A percentile compares a stretch with the other conserved stretches of the same genome.
Conservation (phyloP, 2,888 invertebrate species). For the Clistopyga incitator region DNA sequence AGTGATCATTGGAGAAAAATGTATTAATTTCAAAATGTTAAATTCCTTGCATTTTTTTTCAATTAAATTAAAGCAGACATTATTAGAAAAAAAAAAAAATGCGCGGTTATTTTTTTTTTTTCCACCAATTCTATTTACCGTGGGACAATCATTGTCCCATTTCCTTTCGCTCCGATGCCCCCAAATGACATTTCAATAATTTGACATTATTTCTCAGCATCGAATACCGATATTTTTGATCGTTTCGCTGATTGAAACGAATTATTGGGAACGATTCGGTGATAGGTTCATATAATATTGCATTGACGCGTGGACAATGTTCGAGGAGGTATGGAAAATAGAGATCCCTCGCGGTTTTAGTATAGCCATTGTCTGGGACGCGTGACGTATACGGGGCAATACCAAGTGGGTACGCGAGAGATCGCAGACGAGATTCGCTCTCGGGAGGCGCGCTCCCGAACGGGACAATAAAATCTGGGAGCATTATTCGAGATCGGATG, state of each 20-base stretch:
- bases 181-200: no score
- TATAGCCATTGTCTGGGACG: slow-evolving; percentile 57
- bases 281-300: background rate
- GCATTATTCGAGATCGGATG: slow-evolving; percentile 81
- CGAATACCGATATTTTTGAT: no score
- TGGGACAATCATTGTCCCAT: no score
- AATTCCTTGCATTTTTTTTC: background rate
- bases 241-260: no score
- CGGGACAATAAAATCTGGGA: slow-evolving; percentile 80
- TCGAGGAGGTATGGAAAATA: slow-evolving; percentile 54
- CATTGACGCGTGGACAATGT: slow-evolving; percentile 1
- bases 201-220: no score
- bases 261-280: no score
- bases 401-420: slow-evolving; percentile 69
- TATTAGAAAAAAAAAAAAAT: no score
- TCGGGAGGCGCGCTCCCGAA: slow-evolving; percentile 49
- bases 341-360: slow-evolving; percentile 60
- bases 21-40: background rate
- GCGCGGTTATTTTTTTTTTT: no score
- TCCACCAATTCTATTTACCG: no score
- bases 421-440: slow-evolving; percentile 78
- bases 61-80: background rate
- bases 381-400: slow-evolving; percentile 29
- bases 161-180: no score
- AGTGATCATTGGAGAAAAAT: background rate